Evolutionary conservation across 2,113 vertebrate species (phyloP).

Genomic region (Romanogobio albipinnatus): DNA sequence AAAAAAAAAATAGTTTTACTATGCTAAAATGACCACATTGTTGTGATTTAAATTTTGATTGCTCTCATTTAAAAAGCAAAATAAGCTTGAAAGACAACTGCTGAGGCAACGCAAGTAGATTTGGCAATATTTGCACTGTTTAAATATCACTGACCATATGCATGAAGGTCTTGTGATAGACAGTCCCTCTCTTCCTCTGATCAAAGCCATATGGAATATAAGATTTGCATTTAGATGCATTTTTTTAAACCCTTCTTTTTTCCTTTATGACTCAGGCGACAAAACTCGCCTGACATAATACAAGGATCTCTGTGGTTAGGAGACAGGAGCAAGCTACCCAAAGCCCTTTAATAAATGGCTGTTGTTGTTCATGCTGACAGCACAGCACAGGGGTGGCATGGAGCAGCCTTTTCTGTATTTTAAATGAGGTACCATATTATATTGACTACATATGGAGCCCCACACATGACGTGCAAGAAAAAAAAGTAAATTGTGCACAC

Average conservation of each 20-base stretch:
- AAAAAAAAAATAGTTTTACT: no score
- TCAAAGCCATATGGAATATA: slow-evolving; percentile 5
- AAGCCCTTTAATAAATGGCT: slow-evolving; percentile 44
- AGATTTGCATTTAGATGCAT: slow-evolving; percentile 21
- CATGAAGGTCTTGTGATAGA: neutral
- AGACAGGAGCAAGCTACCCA: slow-evolving; percentile 7
- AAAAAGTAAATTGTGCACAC: no score
- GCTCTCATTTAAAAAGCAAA: neutral
- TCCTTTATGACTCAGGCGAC: neutral
- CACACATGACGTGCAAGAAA: no score
- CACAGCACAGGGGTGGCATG: neutral
- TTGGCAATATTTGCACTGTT: neutral
- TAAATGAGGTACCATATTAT: slow-evolving; percentile 3
- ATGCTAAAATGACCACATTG: neutral
- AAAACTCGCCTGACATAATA: neutral
- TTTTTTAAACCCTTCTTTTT: neutral
- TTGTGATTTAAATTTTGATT: neutral
- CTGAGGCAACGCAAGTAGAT: neutral
- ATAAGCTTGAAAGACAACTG: neutral
- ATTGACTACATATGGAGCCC: neutral
- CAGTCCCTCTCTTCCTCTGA: neutral
- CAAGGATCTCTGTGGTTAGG: slow-evolving; percentile 23
- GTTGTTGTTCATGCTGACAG: slow-evolving; percentile 26
- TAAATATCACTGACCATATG: neutral
- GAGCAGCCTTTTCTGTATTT: slow-evolving; percentile 21